Evolutionary conservation across 2,888 invertebrate species (phyloP).

Genomic region (Ceraclea dissimilis): DNA sequence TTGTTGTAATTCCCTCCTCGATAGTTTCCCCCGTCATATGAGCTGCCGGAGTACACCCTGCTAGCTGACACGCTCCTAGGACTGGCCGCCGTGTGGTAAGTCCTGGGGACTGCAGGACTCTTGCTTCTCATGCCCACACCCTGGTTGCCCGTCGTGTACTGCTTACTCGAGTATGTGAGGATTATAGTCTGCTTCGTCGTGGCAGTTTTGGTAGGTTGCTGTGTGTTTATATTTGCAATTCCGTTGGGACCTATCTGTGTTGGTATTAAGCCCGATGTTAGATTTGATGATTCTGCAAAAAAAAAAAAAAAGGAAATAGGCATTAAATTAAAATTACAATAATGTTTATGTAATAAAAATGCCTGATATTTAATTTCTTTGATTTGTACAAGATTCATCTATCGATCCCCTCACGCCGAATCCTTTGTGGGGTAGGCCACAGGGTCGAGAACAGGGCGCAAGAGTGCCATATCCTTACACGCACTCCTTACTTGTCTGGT

Average conservation of each 20-base stretch:
- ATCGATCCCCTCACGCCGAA: slow-evolving; percentile 5
- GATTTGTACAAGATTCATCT: slow-evolving; percentile 43
- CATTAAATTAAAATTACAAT: background rate
- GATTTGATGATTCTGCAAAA: slow-evolving; percentile 28
- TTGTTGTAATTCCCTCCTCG: slow-evolving; percentile 27
- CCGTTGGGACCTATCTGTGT: slow-evolving; percentile 30
- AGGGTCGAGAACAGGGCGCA: no score
- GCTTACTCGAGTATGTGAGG: slow-evolving; percentile 44
- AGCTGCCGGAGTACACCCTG: slow-evolving; percentile 21
- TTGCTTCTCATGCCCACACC: slow-evolving; percentile 23
- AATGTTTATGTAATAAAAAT: no score
- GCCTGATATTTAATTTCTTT: no score
- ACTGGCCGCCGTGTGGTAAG: slow-evolving; percentile 16
- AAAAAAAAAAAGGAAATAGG: background rate
- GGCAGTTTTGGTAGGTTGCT: slow-evolving; percentile 18
- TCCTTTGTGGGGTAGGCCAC: no score
- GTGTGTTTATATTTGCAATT: slow-evolving; percentile 27
- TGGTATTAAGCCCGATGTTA: slow-evolving; percentile 29
- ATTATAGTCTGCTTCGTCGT: slow-evolving; percentile 42
- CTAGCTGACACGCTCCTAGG: slow-evolving; percentile 23
- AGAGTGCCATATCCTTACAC: no score
- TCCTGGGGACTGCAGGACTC: slow-evolving; percentile 25
- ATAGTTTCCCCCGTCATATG: slow-evolving; percentile 23
- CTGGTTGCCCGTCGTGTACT: slow-evolving; percentile 31
- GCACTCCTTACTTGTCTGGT: no score